These are phyloP conservation scores for Batillaria attramentaria DNA, from an alignment of 1,140 invertebrate species.

Conservation along the genomic window DNA sequence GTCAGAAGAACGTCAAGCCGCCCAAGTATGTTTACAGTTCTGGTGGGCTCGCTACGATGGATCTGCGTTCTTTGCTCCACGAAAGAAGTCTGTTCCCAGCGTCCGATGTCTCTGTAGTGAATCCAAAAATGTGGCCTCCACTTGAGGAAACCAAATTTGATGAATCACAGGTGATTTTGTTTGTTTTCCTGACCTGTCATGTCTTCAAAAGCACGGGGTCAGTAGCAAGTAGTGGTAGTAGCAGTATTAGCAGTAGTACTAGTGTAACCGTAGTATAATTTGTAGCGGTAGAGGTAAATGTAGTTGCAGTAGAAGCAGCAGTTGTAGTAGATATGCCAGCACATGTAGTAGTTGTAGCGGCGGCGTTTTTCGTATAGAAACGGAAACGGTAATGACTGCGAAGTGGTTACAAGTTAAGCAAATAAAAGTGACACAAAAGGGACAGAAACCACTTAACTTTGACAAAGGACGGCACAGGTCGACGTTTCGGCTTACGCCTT, in stretches of 20 bases:
- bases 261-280: background rate
- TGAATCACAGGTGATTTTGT: conserved; percentile 24
- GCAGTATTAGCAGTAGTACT: background rate
- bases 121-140: conserved; percentile 19
- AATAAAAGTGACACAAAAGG: too few species aligned
- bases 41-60: conserved; percentile 29
- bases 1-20: conserved; percentile 44
- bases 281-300: background rate
- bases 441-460: too few species aligned
- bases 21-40: too few species aligned
- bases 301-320: background rate
- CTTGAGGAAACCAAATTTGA: conserved; percentile 24
- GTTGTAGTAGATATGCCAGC: background rate
- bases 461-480: too few species aligned
- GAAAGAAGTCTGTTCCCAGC: background rate
- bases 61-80: conserved; percentile 12
- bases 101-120: background rate
- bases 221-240: background rate
- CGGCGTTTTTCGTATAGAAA: background rate
- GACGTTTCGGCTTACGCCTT: too few species aligned
- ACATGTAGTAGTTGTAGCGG: background rate
- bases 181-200: background rate
- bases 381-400: too few species aligned
- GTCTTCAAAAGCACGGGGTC: background rate
- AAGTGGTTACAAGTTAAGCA: too few species aligned